Evolutionary conservation across 2,797 vertebrate species (phyloP), one percentile per base, ranked within the genome.

Genomic region (Acropternis orthonyx): DNA sequence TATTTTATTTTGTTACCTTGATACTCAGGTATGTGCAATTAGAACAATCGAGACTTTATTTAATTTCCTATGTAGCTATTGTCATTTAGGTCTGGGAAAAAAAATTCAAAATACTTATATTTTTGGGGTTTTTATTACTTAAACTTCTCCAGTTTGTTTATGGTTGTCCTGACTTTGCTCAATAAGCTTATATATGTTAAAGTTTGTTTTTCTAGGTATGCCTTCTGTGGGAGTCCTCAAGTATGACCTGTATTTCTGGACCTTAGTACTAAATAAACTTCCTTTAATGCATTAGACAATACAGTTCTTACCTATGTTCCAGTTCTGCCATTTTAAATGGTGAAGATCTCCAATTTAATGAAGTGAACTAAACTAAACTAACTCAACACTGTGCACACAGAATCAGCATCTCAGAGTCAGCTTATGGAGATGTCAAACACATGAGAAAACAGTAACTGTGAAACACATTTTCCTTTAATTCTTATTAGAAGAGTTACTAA

Each of bases 341-440:
- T 65, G 88, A 73, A 67, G 58, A 93, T 10, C 15, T 61, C n/a
- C 65, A 44, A 74, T 73, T 85, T 65, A 62, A 36, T 55, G 51
- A 88, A 62, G n/a, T 55, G 51, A 88, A 52, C 13, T 56, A n/a
- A 85, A 58, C 36, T 56, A 82, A 84, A 87, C 27, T 52, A 74
- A 56, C 14, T 19, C 52, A 73, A 23, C 46, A n/a, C 16, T 49
- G 9, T 1, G 4, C 16, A 78, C 8, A 51, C 14, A 41, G 26
- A 37, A 49, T 14, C 14, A 55, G 14, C 7, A 13, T 63, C 85
- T 59, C 26, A 20, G 8, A 65, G 85, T 73, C 39, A 77, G 58
- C 20, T 3, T 37, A 66, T 0, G 0, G 44, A 88, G 9, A 78
- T 44, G 16, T 5, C 1, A 18, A 79, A 36, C 13, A 51, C 8